A percentile compares a stretch with the other conserved stretches of the same genome.
phyloP scores from a whole-genome alignment of 2,113 vertebrate genomes.

The Rhinogobius similis region DNA sequence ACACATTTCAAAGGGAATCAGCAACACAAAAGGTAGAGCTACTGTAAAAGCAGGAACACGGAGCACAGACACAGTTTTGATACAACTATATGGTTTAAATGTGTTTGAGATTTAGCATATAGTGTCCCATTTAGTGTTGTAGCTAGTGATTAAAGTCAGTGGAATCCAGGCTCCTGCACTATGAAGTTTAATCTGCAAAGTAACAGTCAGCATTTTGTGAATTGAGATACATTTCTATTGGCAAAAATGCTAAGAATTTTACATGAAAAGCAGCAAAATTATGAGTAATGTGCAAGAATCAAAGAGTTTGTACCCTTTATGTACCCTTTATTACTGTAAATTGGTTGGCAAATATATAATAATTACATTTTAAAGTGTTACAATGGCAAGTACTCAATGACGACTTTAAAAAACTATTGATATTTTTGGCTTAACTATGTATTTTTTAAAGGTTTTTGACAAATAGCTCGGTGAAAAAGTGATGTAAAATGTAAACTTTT shows the following conservation, averaged over 20 bases:
- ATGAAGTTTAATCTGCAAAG: background rate
- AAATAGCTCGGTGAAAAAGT: background rate
- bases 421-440: no score
- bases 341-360: no score
- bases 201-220: background rate
- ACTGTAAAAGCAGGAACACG: constrained; percentile 8
- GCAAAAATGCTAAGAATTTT: background rate
- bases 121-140: constrained; percentile 29
- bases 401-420: no score
- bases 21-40: background rate
- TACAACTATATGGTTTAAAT: constrained; percentile 12
- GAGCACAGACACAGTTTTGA: constrained; percentile 19
- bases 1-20: constrained; percentile 46
- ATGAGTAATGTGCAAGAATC: no score
- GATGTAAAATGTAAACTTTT: no score
- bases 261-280: no score
- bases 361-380: no score
- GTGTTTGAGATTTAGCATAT: constrained; percentile 26
- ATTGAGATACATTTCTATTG: background rate
- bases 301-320: no score
- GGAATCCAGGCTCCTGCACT: constrained; percentile 1
- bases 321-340: no score
- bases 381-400: no score
- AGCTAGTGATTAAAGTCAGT: constrained; percentile 25
- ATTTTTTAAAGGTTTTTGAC: background rate